Evolutionary conservation across 2,888 invertebrate genomes (phyloP).

Genomic region (Aspidiotus destructor): DNA sequence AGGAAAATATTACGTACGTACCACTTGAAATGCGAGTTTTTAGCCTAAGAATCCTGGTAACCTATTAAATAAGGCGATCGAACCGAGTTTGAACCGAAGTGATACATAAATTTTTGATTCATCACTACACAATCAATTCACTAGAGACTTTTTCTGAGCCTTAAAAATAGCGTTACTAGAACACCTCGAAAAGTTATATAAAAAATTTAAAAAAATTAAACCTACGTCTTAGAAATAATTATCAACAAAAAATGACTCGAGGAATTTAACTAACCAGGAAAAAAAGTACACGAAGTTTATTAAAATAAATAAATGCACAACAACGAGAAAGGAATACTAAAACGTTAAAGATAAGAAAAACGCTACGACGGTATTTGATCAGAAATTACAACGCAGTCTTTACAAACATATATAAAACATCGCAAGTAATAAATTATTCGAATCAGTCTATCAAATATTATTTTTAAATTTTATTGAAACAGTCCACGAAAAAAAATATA

Average conservation of each 20-base stretch:
- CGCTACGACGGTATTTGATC: slow-evolving; percentile 13
- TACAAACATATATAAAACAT: slow-evolving; percentile 5
- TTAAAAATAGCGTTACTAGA: no score
- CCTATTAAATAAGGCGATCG: no score
- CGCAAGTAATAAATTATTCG: background rate
- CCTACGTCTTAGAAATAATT: slow-evolving; percentile 6
- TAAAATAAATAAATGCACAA: slow-evolving; percentile 16
- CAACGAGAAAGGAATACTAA: slow-evolving; percentile 9
- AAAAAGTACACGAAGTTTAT: slow-evolving; percentile 3
- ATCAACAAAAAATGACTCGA: slow-evolving; percentile 25
- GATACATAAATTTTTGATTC: no score
- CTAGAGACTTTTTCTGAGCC: no score
- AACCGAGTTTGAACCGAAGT: no score
- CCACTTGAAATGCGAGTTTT: no score
- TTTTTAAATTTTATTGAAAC: background rate
- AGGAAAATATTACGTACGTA: no score
- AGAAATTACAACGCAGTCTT: slow-evolving; percentile 25
- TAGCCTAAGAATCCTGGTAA: no score
- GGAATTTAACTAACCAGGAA: background rate
- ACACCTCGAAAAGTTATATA: background rate
- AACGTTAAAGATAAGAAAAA: no score
- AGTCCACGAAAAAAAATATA: slow-evolving; percentile 6
- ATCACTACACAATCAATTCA: no score
- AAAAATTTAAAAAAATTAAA: background rate
- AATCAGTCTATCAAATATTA: slow-evolving; percentile 8